Conservation (phyloP, 2,888 invertebrate genomes). For the Pyrgus malvae region DNA sequence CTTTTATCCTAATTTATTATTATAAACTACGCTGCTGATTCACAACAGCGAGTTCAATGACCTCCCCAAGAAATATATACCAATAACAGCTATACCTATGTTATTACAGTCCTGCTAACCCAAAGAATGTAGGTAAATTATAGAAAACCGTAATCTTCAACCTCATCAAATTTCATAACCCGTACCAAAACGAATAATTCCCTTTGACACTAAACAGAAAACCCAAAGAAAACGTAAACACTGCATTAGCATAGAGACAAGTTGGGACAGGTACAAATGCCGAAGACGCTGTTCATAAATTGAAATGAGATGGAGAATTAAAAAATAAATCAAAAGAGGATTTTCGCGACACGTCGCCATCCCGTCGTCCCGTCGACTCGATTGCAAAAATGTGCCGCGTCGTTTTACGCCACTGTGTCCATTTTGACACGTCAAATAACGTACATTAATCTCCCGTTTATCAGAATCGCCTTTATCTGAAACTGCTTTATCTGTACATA, state of each 20-base stretch:
- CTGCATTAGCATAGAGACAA: constrained; percentile 65
- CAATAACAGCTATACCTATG: too few relatives aligned
- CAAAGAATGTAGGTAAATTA: background rate
- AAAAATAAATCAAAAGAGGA: constrained; percentile 81
- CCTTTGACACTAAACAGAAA: background rate
- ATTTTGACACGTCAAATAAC: constrained; percentile 16
- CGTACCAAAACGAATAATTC: background rate
- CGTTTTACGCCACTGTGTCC: constrained; percentile 35
- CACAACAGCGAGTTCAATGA: too few relatives aligned
- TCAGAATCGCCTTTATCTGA: too few relatives aligned
- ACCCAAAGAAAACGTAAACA: constrained; percentile 7
- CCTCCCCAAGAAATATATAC: too few relatives aligned
- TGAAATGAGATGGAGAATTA: constrained; percentile 78
- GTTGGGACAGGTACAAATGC: constrained; percentile 73
- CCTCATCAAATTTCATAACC: too few relatives aligned
- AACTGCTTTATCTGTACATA: too few relatives aligned
- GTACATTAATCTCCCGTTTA: too few relatives aligned
- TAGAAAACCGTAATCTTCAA: too few relatives aligned
- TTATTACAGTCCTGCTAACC: too few relatives aligned
- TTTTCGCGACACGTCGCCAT: constrained; percentile 71
- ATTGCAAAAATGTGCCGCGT: constrained; percentile 68
- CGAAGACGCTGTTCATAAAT: constrained; percentile 58
- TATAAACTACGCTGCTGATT: too few relatives aligned
- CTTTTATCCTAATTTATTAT: too few relatives aligned
- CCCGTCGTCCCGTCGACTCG: constrained; percentile 47